These are phyloP conservation scores for Oreochromis aureus DNA, from an alignment of 2,113 vertebrate genomes.

Conservation along the genomic window DNA sequence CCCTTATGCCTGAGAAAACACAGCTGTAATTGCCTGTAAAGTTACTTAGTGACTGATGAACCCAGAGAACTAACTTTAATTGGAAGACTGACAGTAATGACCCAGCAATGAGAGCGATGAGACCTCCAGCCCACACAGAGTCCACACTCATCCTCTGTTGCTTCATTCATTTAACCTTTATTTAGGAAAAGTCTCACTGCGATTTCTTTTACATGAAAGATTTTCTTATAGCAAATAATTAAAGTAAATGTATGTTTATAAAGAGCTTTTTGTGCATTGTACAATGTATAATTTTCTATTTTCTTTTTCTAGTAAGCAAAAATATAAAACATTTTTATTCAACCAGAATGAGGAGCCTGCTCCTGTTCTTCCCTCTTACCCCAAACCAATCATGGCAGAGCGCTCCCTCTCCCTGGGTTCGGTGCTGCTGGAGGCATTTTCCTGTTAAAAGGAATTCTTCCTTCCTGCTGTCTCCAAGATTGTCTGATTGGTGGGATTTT, in stretches of 20 bases:
- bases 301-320: neutral
- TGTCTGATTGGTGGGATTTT: neutral
- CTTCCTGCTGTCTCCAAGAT: neutral
- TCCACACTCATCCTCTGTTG: neutral
- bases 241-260: neutral
- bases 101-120: neutral
- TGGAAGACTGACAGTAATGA: neutral
- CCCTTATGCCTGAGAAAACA: neutral
- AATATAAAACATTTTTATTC: neutral
- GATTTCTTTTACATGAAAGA: neutral
- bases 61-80: neutral
- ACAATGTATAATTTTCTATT: neutral
- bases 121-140: neutral
- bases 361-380: neutral
- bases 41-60: neutral
- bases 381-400: neutral
- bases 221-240: neutral
- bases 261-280: too few relatives aligned
- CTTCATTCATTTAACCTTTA: neutral
- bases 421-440: neutral
- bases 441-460: neutral
- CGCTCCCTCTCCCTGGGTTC: accelerated
- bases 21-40: neutral
- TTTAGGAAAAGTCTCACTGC: neutral
- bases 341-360: accelerated